These are phyloP conservation scores for Orbicella faveolata DNA, from an alignment of 64 coral and sea anemone species.

Conservation along the genomic window DNA sequence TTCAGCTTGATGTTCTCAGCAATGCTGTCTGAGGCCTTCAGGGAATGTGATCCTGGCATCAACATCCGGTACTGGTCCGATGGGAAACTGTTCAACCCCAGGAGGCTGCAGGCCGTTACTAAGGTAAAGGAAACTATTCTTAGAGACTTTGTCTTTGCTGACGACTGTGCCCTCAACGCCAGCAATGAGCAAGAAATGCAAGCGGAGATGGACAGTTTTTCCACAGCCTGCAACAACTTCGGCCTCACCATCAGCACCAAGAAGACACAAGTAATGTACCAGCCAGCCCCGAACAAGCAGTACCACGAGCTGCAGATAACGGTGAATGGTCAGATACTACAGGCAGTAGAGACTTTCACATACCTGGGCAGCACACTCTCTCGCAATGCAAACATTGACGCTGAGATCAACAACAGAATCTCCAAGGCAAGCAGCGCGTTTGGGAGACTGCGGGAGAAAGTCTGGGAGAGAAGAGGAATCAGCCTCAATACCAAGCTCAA, in stretches of 20 bases:
- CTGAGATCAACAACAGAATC: slow-evolving; percentile 14
- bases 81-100: slow-evolving; percentile 34
- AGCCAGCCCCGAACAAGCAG: slow-evolving; percentile 1
- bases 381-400: neutral
- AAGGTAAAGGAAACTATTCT: neutral
- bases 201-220: too few species aligned
- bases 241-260: slow-evolving; percentile 54
- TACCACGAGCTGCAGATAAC: slow-evolving; percentile 7
- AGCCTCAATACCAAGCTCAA: slow-evolving; percentile 8
- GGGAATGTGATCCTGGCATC: neutral
- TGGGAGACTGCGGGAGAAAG: slow-evolving; percentile 12
- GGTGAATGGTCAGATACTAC: slow-evolving; percentile 21
- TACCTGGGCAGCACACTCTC: slow-evolving; percentile 45
- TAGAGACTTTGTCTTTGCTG: slow-evolving; percentile 25
- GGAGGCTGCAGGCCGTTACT: slow-evolving; percentile 20
- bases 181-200: too few species aligned
- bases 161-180: slow-evolving; percentile 20
- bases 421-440: slow-evolving; percentile 24
- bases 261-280: slow-evolving; percentile 44
- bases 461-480: slow-evolving; percentile 36
- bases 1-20: slow-evolving; percentile 44
- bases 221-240: neutral
- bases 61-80: slow-evolving; percentile 14
- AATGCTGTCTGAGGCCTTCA: slow-evolving; percentile 41
- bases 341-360: slow-evolving; percentile 42